Evolutionary conservation across 2,888 invertebrate genomes (phyloP).

Genomic region (Diarsia rubi): DNA sequence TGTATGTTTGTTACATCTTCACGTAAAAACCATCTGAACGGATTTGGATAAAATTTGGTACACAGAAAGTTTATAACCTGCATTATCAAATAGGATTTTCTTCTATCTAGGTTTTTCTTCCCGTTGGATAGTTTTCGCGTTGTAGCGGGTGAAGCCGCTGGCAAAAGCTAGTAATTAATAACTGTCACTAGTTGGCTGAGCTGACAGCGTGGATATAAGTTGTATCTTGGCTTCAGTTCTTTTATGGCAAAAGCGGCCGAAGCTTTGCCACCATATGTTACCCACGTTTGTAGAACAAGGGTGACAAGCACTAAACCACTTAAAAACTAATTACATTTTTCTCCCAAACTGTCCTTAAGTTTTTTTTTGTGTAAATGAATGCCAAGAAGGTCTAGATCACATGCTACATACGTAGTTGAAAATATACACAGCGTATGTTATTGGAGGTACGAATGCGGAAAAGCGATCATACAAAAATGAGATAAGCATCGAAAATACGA

Average conservation of each 20-base stretch:
- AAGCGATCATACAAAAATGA: neutral
- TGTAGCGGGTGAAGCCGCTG: no score
- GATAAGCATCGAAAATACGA: neutral
- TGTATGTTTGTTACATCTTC: no score
- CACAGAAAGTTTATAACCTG: no score
- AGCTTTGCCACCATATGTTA: slow-evolving; percentile 22
- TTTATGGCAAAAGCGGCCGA: neutral
- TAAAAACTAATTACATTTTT: neutral
- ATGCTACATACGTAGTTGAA: neutral
- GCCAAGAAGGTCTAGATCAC: neutral
- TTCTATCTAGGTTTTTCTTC: no score
- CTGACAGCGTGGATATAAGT: neutral
- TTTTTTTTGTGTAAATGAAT: neutral
- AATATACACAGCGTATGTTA: neutral
- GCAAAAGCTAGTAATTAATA: no score
- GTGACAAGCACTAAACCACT: neutral
- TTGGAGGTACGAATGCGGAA: neutral
- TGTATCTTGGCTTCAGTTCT: slow-evolving; percentile 5
- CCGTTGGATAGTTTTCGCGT: no score
- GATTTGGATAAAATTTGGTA: no score
- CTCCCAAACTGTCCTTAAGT: neutral
- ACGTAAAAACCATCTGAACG: no score
- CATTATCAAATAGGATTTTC: no score
- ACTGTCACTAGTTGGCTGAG: neutral
- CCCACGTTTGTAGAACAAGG: slow-evolving; percentile 23